Evolutionary conservation across 1,140 invertebrate species (phyloP).

Genomic region (Portunus trituberculatus): DNA sequence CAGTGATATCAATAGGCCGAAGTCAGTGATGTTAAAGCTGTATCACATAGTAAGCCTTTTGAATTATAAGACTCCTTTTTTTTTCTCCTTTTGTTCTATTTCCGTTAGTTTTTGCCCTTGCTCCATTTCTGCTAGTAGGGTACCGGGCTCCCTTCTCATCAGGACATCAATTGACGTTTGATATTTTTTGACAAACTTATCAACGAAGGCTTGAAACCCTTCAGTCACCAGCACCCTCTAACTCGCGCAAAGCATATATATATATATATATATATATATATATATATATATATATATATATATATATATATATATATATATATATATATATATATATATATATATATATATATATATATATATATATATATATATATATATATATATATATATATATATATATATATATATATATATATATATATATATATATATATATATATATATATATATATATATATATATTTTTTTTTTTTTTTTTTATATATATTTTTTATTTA

Average conservation of each 20-base stretch:
- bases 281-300: slow-evolving; percentile 43
- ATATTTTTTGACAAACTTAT: too few species aligned
- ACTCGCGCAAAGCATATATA: background rate
- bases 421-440: slow-evolving; percentile 55
- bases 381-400: slow-evolving; percentile 45
- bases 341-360: slow-evolving; percentile 55
- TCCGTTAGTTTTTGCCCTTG: too few species aligned
- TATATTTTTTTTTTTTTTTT: slow-evolving; percentile 32
- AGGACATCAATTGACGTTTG: too few species aligned
- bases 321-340: slow-evolving; percentile 49
- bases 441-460: slow-evolving; percentile 45
- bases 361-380: slow-evolving; percentile 55
- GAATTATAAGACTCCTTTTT: too few species aligned
- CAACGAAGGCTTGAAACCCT: too few species aligned
- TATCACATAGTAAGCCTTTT: too few species aligned
- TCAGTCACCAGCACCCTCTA: too few species aligned
- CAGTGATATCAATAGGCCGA: too few species aligned
- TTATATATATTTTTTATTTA: slow-evolving; percentile 32
- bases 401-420: slow-evolving; percentile 32
- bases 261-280: slow-evolving; percentile 13
- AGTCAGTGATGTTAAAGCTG: too few species aligned
- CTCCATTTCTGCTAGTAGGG: too few species aligned
- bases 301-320: slow-evolving; percentile 53
- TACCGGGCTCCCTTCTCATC: too few species aligned
- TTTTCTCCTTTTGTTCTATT: too few species aligned